Evolutionary conservation across 2,888 invertebrate genomes (phyloP), one percentile per base, ranked within the genome.

Genomic region (Diploptera punctata): DNA sequence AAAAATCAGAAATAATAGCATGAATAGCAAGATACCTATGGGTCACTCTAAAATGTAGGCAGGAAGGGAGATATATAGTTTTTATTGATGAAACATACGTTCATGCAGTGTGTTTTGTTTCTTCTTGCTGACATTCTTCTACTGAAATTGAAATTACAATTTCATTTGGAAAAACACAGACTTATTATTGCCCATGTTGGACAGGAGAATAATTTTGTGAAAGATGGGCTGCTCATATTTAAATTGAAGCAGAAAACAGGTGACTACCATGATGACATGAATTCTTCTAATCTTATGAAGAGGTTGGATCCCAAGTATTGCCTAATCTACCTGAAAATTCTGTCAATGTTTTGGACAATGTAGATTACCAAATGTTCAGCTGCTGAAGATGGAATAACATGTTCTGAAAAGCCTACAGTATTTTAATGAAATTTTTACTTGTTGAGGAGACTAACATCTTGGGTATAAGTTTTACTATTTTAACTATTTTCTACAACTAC

Each of bases 321-420:
- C 74, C 70, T 13, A 78, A 78, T 74, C 49, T 77, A 33, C 75
- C 75, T 9, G 67, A 67, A 47, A 70, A 70, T n/a, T 75, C 74
- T 31, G 75, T 77, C n/a, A 52, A 77, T 3, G 77, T 78, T 10
- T 73, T 78, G 29, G 77, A 78, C 67, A 78, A 78, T 68, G 74
- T 77, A 10, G 18, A 72, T 10, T 77, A 77, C 60, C 77, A 77
- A n/a, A n/a, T n/a, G n/a, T n/a, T n/a, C n/a, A n/a, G n/a, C n/a
- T n/a, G n/a, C n/a, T n/a, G n/a, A n/a, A n/a, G n/a, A n/a, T n/a
- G n/a, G n/a, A n/a, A n/a, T n/a, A n/a, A n/a, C n/a, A n/a, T n/a
- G n/a, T n/a, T n/a, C n/a, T n/a, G n/a, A n/a, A n/a, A n/a, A n/a
- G n/a, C n/a, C n/a, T n/a, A n/a, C n/a, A n/a, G n/a, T n/a, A n/a